Base-by-base conservation (phyloP, 2,797 vertebrate species). In the Odontamblyopus rebecca region DNA sequence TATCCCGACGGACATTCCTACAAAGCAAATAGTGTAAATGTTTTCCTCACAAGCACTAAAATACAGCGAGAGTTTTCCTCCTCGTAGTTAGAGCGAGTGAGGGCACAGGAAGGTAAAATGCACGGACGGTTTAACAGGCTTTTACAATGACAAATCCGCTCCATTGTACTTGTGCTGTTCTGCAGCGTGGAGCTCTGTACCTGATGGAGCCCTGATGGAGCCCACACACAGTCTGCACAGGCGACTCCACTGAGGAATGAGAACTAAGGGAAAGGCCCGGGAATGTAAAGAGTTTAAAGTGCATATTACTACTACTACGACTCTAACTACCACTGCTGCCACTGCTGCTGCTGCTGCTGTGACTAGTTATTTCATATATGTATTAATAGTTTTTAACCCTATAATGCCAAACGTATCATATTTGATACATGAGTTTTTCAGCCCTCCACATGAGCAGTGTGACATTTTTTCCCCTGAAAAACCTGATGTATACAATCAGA, bases 271-370 rank as follows among this genome's bases (percentile, higher is more conserved):
- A 67, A 8, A 68, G 51, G 61, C 67, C 56, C 19, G 23, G 12
- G 64, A 32, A 4, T 68, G 61, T 16, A 69, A 70, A 67, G 67
- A 53, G 56, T 26, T 19, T 65, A 13, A 3, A 15, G 11, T 44
- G 13, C 41, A 9, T 41, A 41, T 1, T 41, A 41, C 11, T 41
- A 41, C 41, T 41, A 12, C 41, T 41, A 41, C 41, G 9, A 41
- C 38, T 41, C 9, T 8, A 9, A 13, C 41, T 44, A 44, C 41
- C 3, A 13, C 38, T 41, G 11, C 1, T 9, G 38, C 38, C 11
- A 41, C 35, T 8, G 35, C 35, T 38, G 35, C 35, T 2, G 6
- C 35, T 38, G 8, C 38, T 41, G 12, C 38, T 41, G 2, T 9
- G 38, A 41, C 35, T 35, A 6, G 35, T 35, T 35, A 23, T 23